Percentiles rank a stretch among this genome's conserved stretches.
Conservation (phyloP, 2,113 vertebrate species). For the Mus pahari region DNA sequence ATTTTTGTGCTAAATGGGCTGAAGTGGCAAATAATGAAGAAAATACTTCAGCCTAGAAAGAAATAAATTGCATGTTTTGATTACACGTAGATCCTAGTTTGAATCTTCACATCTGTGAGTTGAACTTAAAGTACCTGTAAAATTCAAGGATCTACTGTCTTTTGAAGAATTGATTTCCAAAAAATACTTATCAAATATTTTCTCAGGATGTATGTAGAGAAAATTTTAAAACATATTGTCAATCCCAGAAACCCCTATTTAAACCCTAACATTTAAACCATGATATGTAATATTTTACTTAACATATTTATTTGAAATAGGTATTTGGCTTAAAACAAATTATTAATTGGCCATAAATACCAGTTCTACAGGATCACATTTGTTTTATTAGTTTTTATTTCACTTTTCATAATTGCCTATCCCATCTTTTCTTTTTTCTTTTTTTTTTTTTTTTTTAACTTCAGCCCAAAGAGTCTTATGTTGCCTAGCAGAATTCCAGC, state of each 20-base stretch:
- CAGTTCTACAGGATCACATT: background rate
- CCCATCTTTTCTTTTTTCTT: too few relatives aligned
- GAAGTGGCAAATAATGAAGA: background rate
- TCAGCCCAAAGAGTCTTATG: too few relatives aligned
- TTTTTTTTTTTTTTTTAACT: too few relatives aligned
- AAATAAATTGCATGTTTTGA: background rate
- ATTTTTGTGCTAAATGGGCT: background rate
- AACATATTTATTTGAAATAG: background rate
- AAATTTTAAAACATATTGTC: background rate
- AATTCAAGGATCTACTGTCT: background rate
- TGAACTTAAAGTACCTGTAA: background rate
- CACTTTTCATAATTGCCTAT: background rate
- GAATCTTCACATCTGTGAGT: background rate
- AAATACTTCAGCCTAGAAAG: too few relatives aligned
- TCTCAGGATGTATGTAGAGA: background rate
- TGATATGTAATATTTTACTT: background rate
- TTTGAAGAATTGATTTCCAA: background rate
- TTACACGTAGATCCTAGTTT: background rate
- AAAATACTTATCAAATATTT: background rate
- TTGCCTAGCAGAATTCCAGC: too few relatives aligned
- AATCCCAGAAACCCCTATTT: background rate
- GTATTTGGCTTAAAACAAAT: background rate
- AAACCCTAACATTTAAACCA: background rate
- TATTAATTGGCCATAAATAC: background rate
- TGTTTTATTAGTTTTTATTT: background rate